Percentiles rank a stretch among this genome's conserved stretches.
phyloP scores from a whole-genome alignment of 1,140 invertebrate genomes.

The Hycleus phaleratus region DNA sequence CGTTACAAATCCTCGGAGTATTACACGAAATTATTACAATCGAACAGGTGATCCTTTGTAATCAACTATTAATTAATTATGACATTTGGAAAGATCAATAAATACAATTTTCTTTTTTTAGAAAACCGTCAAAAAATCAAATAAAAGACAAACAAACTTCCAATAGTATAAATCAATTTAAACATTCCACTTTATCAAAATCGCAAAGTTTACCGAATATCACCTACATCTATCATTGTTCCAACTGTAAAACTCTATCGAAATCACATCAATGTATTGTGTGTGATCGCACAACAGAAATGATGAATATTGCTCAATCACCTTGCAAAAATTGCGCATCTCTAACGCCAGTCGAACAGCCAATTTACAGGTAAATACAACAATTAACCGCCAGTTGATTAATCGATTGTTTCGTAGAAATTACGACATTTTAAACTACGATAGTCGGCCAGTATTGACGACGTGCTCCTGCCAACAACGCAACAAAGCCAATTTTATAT shows the following conservation, averaged over 20 bases:
- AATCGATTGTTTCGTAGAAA: constrained; percentile 12
- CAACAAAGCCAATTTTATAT: constrained; percentile 23
- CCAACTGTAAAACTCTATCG: not conserved
- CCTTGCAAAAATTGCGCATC: constrained; percentile 36
- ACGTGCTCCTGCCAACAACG: constrained; percentile 24
- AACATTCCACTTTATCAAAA: constrained; percentile 2
- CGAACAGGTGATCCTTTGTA: too few relatives aligned
- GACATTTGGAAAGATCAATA: too few relatives aligned
- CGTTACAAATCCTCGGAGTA: not conserved
- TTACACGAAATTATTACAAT: too few relatives aligned
- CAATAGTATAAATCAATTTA: not conserved
- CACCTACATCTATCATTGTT: constrained; percentile 3
- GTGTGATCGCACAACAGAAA: constrained; percentile 25
- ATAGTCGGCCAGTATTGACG: constrained; percentile 5
- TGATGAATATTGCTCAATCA: constrained; percentile 34
- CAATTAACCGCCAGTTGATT: constrained; percentile 17
- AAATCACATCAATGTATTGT: constrained; percentile 23
- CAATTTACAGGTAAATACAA: constrained; percentile 8
- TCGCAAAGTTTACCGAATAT: constrained; percentile 19
- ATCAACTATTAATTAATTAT: too few relatives aligned
- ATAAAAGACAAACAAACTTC: not conserved
- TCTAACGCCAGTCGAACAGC: constrained; percentile 33
- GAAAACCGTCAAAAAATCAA: not conserved
- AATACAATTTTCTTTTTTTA: not conserved
- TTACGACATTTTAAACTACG: constrained; percentile 30